phyloP scores from a whole-genome alignment of 2,888 invertebrate genomes.

The Agrilus biguttatus region DNA sequence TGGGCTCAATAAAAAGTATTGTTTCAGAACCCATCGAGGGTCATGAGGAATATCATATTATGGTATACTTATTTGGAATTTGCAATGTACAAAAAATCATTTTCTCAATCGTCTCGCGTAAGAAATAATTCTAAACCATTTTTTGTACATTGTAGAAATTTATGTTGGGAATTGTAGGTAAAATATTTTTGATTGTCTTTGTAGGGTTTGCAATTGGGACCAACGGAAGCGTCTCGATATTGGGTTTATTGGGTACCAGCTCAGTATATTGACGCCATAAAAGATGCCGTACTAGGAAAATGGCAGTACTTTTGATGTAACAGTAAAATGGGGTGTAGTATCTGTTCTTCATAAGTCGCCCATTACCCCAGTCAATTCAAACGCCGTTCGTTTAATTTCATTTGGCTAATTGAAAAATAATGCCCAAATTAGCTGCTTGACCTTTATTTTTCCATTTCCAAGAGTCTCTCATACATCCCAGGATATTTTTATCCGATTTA shows the following conservation, averaged over 20 bases:
- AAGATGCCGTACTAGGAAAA: constrained; percentile 77
- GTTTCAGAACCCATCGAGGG: constrained; percentile 73
- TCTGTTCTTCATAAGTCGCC: no score
- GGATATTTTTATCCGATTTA: no score
- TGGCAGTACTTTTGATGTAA: constrained; percentile 59
- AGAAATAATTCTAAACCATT: neutral
- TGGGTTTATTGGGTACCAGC: constrained; percentile 94
- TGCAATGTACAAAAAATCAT: neutral
- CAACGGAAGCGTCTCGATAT: constrained; percentile 81
- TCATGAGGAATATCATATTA: constrained; percentile 79
- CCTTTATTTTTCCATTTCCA: no score
- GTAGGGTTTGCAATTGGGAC: constrained; percentile 77
- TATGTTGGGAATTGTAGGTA: neutral
- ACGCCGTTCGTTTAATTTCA: no score
- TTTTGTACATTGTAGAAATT: neutral
- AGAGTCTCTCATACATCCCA: no score
- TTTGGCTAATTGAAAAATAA: no score
- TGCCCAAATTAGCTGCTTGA: no score
- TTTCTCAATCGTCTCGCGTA: neutral
- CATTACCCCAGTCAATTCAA: no score
- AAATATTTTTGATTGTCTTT: constrained; percentile 7
- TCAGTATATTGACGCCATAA: constrained; percentile 79
- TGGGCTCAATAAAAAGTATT: constrained; percentile 77
- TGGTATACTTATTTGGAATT: constrained; percentile 43
- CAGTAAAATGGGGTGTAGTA: no score